These are phyloP conservation scores for Calephelis nemesis DNA, from an alignment of 1,140 invertebrate genomes.

Conservation along the genomic window DNA sequence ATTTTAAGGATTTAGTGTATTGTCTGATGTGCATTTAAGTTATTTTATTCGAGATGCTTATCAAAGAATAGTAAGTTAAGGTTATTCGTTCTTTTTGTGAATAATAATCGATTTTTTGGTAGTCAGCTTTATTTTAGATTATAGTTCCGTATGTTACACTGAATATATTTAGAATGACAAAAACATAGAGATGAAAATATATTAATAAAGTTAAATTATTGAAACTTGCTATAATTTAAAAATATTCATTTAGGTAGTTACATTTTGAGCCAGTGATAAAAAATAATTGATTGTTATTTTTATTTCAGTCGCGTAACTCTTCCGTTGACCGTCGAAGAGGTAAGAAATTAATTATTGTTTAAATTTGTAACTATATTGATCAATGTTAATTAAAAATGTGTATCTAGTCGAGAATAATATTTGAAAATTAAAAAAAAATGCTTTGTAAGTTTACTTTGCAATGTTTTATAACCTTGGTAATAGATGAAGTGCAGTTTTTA, in stretches of 20 bases:
- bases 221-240: too few relatives aligned
- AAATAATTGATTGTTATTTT: constrained; percentile 43
- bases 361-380: neutral
- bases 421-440: too few relatives aligned
- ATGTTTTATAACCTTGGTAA: too few relatives aligned
- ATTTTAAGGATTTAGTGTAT: constrained; percentile 64
- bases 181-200: too few relatives aligned
- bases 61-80: constrained; percentile 76
- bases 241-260: neutral
- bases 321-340: constrained; percentile 73
- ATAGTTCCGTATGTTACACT: constrained; percentile 11
- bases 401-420: too few relatives aligned
- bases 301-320: constrained; percentile 72
- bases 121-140: constrained; percentile 35
- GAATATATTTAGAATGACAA: too few relatives aligned
- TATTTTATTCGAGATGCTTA: constrained; percentile 68
- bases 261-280: neutral
- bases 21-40: constrained; percentile 76
- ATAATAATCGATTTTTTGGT: constrained; percentile 72
- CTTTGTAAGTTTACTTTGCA: too few relatives aligned
- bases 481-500: too few relatives aligned
- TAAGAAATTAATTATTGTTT: constrained; percentile 39
- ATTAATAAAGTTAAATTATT: too few relatives aligned
- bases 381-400: too few relatives aligned
- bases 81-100: constrained; percentile 56